Evolutionary conservation across 2,888 invertebrate species (phyloP).

Genomic region (Andricus quercusramuli): DNA sequence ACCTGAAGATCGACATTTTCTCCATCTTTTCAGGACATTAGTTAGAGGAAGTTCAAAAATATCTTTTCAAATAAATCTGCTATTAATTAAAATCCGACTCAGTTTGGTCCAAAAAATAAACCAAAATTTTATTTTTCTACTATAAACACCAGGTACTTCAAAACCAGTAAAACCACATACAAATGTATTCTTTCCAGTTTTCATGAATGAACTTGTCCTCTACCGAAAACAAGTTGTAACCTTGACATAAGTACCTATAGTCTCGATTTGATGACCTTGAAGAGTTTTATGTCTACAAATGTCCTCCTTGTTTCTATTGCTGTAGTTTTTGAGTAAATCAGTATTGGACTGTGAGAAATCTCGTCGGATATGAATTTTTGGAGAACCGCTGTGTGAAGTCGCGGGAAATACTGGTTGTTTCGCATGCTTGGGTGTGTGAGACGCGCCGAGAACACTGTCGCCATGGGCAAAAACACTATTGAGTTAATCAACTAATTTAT

Average conservation of each 20-base stretch:
- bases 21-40: not conserved
- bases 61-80: not conserved
- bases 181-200: not conserved
- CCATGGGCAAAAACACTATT: conserved; percentile 76
- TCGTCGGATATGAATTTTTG: conserved; percentile 22
- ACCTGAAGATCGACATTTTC: conserved; percentile 40
- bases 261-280: conserved; percentile 4
- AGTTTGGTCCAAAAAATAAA: not conserved
- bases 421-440: conserved; percentile 53
- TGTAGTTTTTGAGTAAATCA: not conserved
- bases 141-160: not conserved
- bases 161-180: conserved; percentile 4
- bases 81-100: not conserved
- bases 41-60: not conserved
- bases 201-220: conserved; percentile 24
- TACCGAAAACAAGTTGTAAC: conserved; percentile 36
- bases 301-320: not conserved
- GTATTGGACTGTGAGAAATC: not conserved
- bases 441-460: conserved; percentile 69
- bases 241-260: conserved; percentile 13
- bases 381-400: conserved; percentile 57
- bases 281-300: not conserved
- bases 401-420: conserved; percentile 53
- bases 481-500: conserved; percentile 79
- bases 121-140: not conserved